A percentile compares a stretch with the other conserved stretches of the same genome.
Conservation (phyloP, 2,888 invertebrate genomes). For the Mechanitis mazaeus region DNA sequence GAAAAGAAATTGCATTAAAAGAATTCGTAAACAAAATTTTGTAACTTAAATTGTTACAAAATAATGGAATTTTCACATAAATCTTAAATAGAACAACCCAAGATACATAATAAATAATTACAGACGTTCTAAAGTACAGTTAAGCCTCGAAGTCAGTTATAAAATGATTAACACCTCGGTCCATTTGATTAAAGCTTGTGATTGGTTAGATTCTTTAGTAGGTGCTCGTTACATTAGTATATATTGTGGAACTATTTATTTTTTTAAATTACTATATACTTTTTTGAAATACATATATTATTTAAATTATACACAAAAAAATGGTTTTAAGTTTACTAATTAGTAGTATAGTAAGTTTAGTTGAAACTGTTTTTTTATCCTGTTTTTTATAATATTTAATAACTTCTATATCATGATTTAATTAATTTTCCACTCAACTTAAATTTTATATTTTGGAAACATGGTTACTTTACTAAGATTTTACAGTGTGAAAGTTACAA, state of each 20-base stretch:
- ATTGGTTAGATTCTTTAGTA: constrained; percentile 34
- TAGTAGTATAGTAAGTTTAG: too few species aligned
- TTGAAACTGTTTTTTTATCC: too few species aligned
- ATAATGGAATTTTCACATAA: too few species aligned
- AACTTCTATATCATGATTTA: too few species aligned
- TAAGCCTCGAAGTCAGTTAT: constrained; percentile 30
- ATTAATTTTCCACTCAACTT: too few species aligned
- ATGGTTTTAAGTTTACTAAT: too few species aligned
- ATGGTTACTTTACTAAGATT: constrained; percentile 12
- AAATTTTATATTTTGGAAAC: background rate
- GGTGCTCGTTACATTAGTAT: constrained; percentile 11
- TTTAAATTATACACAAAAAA: too few species aligned
- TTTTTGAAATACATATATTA: background rate
- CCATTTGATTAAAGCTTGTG: constrained; percentile 46
- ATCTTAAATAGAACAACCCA: background rate
- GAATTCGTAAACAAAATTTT: too few species aligned
- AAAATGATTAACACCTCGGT: constrained; percentile 55
- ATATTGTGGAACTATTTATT: constrained; percentile 25
- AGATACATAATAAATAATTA: constrained; percentile 2
- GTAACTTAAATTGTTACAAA: too few species aligned
- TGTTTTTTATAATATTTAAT: too few species aligned
- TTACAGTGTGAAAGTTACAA: constrained; percentile 14
- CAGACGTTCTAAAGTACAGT: constrained; percentile 26
- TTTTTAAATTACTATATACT: background rate
- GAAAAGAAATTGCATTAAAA: too few species aligned